phyloP scores from a whole-genome alignment of 2,113 vertebrate genomes.

The Parotia lawesii region DNA sequence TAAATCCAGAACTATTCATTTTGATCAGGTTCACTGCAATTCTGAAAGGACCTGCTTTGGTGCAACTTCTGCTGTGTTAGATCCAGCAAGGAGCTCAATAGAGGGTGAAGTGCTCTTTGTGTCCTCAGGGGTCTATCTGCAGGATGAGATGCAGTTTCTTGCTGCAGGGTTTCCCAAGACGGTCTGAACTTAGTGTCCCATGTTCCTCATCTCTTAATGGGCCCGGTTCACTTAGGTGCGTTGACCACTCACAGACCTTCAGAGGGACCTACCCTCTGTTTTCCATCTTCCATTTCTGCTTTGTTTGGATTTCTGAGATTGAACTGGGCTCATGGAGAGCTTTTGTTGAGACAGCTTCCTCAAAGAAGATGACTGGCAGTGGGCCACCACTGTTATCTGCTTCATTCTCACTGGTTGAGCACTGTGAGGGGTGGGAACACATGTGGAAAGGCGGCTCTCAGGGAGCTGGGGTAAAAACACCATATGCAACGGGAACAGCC shows the following conservation, averaged over 20 bases:
- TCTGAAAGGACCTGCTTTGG: not conserved
- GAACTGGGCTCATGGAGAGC: not conserved
- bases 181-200: not conserved
- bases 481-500: not conserved
- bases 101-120: not conserved
- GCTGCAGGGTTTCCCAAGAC: not conserved
- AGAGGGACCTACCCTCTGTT: not conserved
- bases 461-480: not conserved
- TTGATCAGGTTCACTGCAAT: not conserved
- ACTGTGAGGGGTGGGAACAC: not conserved
- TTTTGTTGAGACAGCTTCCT: not conserved
- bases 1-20: not conserved
- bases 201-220: not conserved
- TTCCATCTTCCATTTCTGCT: not conserved
- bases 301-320: not conserved
- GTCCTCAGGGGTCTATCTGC: not conserved
- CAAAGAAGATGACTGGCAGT: not conserved
- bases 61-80: not conserved
- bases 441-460: accelerated
- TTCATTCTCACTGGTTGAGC: not conserved
- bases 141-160: not conserved
- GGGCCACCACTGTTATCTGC: not conserved
- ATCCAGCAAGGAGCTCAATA: not conserved
- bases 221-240: not conserved
- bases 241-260: not conserved